A percentile compares a stretch with the other conserved stretches of the same genome.
phyloP scores from a whole-genome alignment of 2,888 invertebrate genomes.

The Diploptera punctata region DNA sequence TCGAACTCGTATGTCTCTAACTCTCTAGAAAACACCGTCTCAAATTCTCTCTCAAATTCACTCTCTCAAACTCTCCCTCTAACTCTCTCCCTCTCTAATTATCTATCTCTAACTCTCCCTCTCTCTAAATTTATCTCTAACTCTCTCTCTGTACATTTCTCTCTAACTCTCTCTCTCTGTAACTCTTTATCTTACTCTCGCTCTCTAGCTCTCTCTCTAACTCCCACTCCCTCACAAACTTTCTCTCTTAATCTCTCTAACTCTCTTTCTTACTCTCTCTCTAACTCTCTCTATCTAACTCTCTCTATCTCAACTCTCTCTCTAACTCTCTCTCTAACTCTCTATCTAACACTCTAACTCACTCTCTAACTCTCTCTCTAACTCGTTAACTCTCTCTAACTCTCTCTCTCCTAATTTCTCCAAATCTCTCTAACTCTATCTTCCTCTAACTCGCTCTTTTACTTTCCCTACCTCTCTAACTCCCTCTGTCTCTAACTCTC shows the following conservation, averaged over 20 bases:
- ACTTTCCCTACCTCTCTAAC: not conserved
- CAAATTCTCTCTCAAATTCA: not conserved
- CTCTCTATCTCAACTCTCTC: no score
- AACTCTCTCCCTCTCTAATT: not conserved
- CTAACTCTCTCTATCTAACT: not conserved
- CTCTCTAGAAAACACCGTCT: not conserved
- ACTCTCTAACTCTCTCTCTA: not conserved
- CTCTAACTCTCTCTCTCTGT: not conserved
- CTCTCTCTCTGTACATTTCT: not conserved
- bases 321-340: not conserved
- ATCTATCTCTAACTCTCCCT: not conserved
- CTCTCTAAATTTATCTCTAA: not conserved
- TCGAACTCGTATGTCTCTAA: not conserved
- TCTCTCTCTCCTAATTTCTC: not conserved
- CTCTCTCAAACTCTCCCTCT: constrained; percentile 1
- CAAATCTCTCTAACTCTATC: not conserved
- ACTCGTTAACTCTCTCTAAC: no score
- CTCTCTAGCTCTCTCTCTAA: not conserved
- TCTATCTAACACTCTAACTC: not conserved
- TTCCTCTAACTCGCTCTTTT: not conserved
- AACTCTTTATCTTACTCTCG: not conserved
- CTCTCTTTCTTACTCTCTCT: not conserved
- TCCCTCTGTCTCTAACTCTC: not conserved
- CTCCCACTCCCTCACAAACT: not conserved
- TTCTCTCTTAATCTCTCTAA: not conserved